Conservation (phyloP, 2,113 vertebrate species). For the Myotis brandtii region DNA sequence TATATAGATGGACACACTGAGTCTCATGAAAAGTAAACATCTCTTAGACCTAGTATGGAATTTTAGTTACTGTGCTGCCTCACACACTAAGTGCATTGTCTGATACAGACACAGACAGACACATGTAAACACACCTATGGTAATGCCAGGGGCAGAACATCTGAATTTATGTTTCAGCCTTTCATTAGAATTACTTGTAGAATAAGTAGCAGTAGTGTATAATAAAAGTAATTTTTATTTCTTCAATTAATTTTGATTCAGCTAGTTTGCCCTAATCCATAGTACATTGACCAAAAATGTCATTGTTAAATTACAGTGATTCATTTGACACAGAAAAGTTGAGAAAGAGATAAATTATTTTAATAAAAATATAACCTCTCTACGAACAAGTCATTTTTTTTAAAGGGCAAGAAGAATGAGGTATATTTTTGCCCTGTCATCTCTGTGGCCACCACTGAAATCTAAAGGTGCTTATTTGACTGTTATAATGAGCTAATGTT, state of each 20-base stretch:
- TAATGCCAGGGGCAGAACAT: not conserved
- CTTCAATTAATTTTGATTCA: constrained; percentile 32
- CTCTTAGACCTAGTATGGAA: not conserved
- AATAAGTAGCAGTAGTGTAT: not conserved
- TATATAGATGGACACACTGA: not conserved
- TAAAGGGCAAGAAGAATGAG: not conserved
- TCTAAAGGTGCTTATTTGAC: not conserved
- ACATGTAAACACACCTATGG: not conserved
- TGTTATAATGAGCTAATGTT: not conserved
- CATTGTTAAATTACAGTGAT: constrained; percentile 15
- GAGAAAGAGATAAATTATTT: constrained; percentile 39
- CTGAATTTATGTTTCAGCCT: not conserved
- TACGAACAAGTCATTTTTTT: not conserved
- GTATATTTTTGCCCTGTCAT: not conserved
- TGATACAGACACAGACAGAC: not conserved
- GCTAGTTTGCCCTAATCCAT: constrained; percentile 4
- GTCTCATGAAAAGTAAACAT: constrained; percentile 31
- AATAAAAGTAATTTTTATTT: constrained; percentile 38
- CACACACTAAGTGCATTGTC: not conserved
- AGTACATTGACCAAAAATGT: constrained; percentile 26
- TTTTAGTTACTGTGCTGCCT: not conserved
- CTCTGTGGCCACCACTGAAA: not conserved
- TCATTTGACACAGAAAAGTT: not conserved
- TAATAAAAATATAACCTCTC: not conserved
- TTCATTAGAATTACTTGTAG: not conserved